phyloP scores from a whole-genome alignment of 2,113 vertebrate genomes.

The Pseudois nayaur region DNA sequence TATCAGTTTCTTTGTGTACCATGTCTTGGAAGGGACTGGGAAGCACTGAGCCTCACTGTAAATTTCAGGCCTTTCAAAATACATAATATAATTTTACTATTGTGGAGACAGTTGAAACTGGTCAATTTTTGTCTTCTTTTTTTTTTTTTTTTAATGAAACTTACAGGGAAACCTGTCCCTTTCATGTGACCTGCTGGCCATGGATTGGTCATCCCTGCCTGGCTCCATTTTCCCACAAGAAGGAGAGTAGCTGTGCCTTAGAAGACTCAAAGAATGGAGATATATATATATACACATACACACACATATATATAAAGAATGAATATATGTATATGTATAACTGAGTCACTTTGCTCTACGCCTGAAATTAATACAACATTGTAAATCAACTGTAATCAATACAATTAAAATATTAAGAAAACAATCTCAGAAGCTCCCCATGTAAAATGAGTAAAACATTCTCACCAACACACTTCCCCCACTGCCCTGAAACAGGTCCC shows the following conservation, averaged over 20 bases:
- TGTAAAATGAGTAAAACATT: not conserved
- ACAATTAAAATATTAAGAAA: not conserved
- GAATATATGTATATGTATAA: not conserved
- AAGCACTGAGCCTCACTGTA: not conserved
- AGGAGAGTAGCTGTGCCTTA: not conserved
- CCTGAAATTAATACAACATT: not conserved
- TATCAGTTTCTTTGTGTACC: not conserved
- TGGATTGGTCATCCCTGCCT: not conserved
- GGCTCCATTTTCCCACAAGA: not conserved
- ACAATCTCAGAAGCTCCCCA: not conserved
- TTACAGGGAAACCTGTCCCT: not conserved
- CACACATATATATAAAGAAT: not conserved
- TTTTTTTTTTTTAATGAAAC: not conserved
- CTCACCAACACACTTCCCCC: not conserved
- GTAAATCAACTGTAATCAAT: not conserved
- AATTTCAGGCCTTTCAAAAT: not conserved
- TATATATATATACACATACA: rapidly evolving
- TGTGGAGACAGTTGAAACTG: not conserved
- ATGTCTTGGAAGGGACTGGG: not conserved
- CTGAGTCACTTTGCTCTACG: not conserved
- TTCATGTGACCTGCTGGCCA: not conserved
- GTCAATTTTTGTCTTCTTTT: not conserved
- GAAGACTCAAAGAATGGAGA: not conserved
- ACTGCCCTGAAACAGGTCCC: not conserved
- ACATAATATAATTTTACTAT: not conserved